Percentiles rank a stretch among this genome's conserved stretches.
phyloP scores from a whole-genome alignment of 2,113 vertebrate genomes.

The Calypte anna region DNA sequence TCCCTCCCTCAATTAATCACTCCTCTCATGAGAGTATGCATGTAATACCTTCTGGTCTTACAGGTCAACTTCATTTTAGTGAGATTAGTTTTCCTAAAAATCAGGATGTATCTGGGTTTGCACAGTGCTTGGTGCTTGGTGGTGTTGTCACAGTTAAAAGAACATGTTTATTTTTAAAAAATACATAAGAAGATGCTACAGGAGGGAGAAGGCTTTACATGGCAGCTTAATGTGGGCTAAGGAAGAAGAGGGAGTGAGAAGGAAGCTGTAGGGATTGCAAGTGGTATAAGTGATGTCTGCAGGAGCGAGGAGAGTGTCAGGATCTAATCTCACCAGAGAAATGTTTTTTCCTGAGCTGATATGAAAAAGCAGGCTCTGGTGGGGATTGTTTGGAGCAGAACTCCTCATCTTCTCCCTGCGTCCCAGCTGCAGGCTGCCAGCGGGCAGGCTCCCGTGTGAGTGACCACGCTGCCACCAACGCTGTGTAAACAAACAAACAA shows the following conservation, averaged over 20 bases:
- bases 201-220: neutral
- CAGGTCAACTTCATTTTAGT: neutral
- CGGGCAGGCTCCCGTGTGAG: neutral
- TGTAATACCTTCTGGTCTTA: fast-evolving
- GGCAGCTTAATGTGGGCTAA: neutral
- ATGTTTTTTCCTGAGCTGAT: neutral
- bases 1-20: neutral
- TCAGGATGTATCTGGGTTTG: neutral
- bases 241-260: neutral
- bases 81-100: neutral
- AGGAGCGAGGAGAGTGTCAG: neutral
- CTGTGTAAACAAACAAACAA: slow-evolving; percentile 15
- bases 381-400: neutral
- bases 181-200: neutral
- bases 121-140: neutral
- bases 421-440: neutral
- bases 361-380: neutral
- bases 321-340: neutral
- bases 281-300: neutral
- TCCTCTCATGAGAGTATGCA: neutral
- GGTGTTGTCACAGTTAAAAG: neutral
- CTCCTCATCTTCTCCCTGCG: neutral
- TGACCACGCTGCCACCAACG: neutral
- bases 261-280: neutral
- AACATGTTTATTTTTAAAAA: neutral